Evolutionary conservation across 2,113 vertebrate species (phyloP).

Genomic region (Rhinogobius similis): DNA sequence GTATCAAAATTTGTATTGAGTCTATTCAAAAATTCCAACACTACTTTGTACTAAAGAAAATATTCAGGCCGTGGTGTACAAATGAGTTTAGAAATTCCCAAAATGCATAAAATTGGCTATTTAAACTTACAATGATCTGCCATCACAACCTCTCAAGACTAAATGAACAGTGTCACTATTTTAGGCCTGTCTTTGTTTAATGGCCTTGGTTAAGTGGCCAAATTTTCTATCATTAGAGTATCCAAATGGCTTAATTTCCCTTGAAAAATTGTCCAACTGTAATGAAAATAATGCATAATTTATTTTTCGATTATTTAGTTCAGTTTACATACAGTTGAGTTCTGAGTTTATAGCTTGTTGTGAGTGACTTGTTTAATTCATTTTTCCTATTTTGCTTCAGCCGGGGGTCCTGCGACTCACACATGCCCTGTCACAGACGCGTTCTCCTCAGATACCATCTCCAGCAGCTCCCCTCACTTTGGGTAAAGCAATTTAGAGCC

Average conservation of each 20-base stretch:
- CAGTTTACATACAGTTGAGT: too few relatives aligned
- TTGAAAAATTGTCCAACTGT: not conserved
- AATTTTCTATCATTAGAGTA: not conserved
- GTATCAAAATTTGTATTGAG: too few relatives aligned
- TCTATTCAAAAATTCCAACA: too few relatives aligned
- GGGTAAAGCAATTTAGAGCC: conserved; percentile 48
- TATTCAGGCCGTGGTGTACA: too few relatives aligned
- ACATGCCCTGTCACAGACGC: conserved; percentile 12
- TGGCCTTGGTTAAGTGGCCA: not conserved
- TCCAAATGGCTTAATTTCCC: not conserved
- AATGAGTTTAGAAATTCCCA: too few relatives aligned
- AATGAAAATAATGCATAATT: not conserved
- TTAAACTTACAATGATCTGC: too few relatives aligned
- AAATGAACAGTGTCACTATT: not conserved
- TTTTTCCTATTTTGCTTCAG: not conserved
- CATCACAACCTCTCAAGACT: not conserved
- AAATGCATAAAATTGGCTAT: too few relatives aligned
- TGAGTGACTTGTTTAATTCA: conserved; percentile 12
- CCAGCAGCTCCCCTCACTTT: conserved; percentile 23
- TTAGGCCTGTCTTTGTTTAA: not conserved
- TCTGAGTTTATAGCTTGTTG: conserved; percentile 5
- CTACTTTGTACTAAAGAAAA: too few relatives aligned
- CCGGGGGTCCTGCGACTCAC: conserved; percentile 7
- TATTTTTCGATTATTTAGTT: too few relatives aligned
- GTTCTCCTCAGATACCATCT: conserved; percentile 22